Evolutionary conservation across 1,140 invertebrate species (phyloP).

Genomic region (Panonychus citri): DNA sequence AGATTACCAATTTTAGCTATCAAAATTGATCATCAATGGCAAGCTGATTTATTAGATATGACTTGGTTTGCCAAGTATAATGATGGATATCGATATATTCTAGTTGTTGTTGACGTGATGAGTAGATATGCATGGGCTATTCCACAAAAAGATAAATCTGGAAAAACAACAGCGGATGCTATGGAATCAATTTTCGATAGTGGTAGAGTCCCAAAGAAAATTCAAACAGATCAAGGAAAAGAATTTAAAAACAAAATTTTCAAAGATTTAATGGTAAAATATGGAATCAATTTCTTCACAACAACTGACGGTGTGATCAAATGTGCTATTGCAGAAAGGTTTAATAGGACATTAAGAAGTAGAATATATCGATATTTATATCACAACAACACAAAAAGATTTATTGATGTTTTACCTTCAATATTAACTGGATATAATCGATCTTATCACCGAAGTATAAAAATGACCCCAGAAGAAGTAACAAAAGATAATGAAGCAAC

Average conservation of each 20-base stretch:
- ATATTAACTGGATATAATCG: background rate
- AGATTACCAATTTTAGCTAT: background rate
- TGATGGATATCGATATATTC: background rate
- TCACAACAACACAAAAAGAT: background rate
- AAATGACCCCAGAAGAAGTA: background rate
- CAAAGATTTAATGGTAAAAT: background rate
- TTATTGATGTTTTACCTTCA: background rate
- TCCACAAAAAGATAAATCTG: too few relatives aligned
- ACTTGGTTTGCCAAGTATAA: background rate
- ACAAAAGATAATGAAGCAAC: background rate
- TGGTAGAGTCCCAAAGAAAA: too few relatives aligned
- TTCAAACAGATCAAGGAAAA: too few relatives aligned
- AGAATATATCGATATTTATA: background rate
- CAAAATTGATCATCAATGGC: background rate
- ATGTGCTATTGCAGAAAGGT: background rate
- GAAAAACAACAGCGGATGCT: too few relatives aligned
- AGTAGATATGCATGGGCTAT: background rate
- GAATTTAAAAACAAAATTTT: background rate
- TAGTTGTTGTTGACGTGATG: background rate
- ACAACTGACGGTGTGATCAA: too few relatives aligned
- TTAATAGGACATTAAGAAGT: background rate
- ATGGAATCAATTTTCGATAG: too few relatives aligned
- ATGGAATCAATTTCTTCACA: background rate
- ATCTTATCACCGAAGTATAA: background rate
- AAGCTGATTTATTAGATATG: too few relatives aligned